Percentiles rank a stretch among this genome's conserved stretches.
phyloP scores from a whole-genome alignment of 2,888 invertebrate genomes.

The Amorpha juglandis region DNA sequence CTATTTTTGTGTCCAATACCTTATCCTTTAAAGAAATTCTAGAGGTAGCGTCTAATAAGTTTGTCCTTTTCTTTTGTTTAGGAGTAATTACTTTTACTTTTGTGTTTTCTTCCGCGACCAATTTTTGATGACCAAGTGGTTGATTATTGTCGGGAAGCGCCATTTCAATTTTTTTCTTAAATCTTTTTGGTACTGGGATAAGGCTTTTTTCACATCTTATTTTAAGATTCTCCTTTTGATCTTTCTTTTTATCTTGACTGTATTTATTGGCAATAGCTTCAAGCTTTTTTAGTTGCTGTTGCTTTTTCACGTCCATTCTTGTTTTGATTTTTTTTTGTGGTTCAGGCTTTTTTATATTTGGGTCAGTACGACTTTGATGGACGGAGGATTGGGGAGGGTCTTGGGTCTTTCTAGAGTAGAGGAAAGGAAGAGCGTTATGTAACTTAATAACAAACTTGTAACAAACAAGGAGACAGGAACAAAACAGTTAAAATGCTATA shows the following conservation, averaged over 20 bases:
- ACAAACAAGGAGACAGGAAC: constrained; percentile 83
- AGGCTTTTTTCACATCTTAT: constrained; percentile 56
- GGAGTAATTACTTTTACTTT: constrained; percentile 19
- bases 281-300: constrained; percentile 71
- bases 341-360: constrained; percentile 54
- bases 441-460: constrained; percentile 39
- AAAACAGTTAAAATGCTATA: constrained; percentile 35
- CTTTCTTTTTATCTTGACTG: constrained; percentile 57
- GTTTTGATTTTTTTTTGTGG: constrained; percentile 53
- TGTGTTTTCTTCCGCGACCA: not conserved
- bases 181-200: constrained; percentile 61
- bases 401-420: constrained; percentile 69
- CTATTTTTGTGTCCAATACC: constrained; percentile 32
- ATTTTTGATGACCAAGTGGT: not conserved
- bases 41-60: constrained; percentile 25
- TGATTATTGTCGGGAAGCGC: constrained; percentile 30
- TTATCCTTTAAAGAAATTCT: constrained; percentile 32
- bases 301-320: constrained; percentile 60
- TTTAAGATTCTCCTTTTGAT: constrained; percentile 37
- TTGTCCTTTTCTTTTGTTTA: constrained; percentile 32
- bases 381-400: constrained; percentile 53
- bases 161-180: constrained; percentile 36
- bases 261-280: constrained; percentile 70
- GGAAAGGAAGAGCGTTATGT: constrained; percentile 75
- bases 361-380: constrained; percentile 63